These are phyloP conservation scores for Catagonus wagneri DNA, from an alignment of 2,113 vertebrate genomes.

Conservation along the genomic window DNA sequence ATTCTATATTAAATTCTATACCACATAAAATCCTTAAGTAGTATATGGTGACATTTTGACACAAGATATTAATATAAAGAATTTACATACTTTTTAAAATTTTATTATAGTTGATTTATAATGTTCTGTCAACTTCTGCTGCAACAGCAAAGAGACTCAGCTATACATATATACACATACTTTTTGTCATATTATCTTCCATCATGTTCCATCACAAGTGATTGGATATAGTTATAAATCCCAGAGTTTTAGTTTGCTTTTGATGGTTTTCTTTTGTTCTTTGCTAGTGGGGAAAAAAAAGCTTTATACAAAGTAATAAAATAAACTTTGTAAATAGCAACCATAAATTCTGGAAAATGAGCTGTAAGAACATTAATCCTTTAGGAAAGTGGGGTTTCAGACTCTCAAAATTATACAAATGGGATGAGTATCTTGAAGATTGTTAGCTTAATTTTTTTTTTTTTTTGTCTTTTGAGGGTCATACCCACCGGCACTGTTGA, in stretches of 20 bases:
- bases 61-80: neutral
- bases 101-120: too few relatives aligned
- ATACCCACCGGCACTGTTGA: too few relatives aligned
- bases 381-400: constrained; percentile 24
- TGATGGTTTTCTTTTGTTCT: neutral
- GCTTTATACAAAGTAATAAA: constrained; percentile 28
- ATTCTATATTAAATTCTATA: neutral
- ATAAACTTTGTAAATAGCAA: neutral
- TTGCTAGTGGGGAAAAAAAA: neutral
- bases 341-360: constrained; percentile 23
- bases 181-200: too few relatives aligned
- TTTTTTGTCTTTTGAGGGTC: too few relatives aligned
- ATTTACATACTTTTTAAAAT: neutral
- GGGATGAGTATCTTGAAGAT: neutral
- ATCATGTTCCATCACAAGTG: too few relatives aligned
- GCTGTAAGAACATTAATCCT: neutral
- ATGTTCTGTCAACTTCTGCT: too few relatives aligned
- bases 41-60: neutral
- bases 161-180: too few relatives aligned
- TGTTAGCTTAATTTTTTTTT: neutral
- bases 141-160: too few relatives aligned
- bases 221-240: neutral
- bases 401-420: neutral
- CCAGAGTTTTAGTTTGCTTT: neutral
- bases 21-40: neutral